Base-by-base conservation (phyloP, 2,888 invertebrate genomes). In the Colletes collaris region DNA sequence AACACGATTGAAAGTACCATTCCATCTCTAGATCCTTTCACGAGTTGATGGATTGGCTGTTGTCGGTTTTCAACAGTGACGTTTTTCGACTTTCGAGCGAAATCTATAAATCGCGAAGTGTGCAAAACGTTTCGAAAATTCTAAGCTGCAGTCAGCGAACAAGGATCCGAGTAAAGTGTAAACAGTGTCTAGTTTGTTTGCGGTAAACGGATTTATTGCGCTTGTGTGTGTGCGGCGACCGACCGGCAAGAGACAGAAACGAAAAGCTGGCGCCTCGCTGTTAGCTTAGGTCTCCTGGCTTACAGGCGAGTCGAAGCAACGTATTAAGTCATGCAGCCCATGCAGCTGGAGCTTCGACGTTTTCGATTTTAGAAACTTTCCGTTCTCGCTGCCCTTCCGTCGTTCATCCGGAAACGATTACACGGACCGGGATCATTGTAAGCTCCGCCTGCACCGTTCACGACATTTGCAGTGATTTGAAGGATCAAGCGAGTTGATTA, bases 271-370 rank as follows among this genome's bases (percentile, higher is more conserved):
- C 71, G 53, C 35, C 55, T 68, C 74, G 59, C 65, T 70, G 77
- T 67, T 78, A 35, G 27, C 62, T 53, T 65, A 59, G 62, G 72
- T 46, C 44, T 40, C 68, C 52, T 70, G 59, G 66, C 76, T 74
- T 64, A 71, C 64, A 52, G 75, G 65, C 71, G 60, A 72, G 64
- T 75, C 76, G 76, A 66, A 63, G 65, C 63, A 75, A 65, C 78
- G 72, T 72, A 82, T 81, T 80, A 79, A 82, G 74, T 60, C 71
- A 71, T 58, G 72, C 78, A 80, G 84, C 84, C 84, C 84, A 76
- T 52, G 46, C 60, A 66, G 76, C 62, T 79, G 69, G 73, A 76
- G 68, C 72, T 73, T 64, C 53, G 55, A 58, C 64, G 63, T 80
- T 84, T 82, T 79, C 82, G 75, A 71, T 68, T 77, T 60, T 59